Percentiles rank a stretch among this genome's conserved stretches.
Conservation (phyloP, 2,797 vertebrate species). For the Gymnoscopelus braueri region DNA sequence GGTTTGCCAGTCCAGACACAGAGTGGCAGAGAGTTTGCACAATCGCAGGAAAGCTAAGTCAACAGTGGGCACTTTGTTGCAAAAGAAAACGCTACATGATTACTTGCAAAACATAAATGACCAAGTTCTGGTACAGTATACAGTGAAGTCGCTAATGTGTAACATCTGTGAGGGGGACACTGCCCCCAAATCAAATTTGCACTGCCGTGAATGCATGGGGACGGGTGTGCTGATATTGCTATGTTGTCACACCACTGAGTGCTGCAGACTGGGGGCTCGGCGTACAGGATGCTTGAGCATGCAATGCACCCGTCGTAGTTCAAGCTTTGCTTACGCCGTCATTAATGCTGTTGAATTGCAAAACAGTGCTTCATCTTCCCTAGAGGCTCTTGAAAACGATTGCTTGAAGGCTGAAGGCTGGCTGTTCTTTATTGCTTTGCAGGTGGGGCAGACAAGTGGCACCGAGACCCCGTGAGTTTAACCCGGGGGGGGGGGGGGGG, state of each 20-base stretch:
- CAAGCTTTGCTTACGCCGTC: not conserved
- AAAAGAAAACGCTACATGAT: slow-evolving; percentile 1
- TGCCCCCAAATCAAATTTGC: not conserved
- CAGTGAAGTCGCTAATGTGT: too few relatives aligned
- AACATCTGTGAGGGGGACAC: too few relatives aligned
- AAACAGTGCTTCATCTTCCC: not conserved
- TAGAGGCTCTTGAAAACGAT: not conserved
- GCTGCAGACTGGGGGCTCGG: not conserved
- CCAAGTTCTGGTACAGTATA: too few relatives aligned
- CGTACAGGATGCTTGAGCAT: too few relatives aligned
- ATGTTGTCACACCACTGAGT: slow-evolving; percentile 11
- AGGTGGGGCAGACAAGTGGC: slow-evolving; percentile 22
- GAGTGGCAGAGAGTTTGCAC: slow-evolving; percentile 5
- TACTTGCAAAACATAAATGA: too few relatives aligned
- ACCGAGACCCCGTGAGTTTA: slow-evolving; percentile 2
- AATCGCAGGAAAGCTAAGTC: slow-evolving; percentile 15
- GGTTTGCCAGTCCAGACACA: not conserved
- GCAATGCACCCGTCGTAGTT: too few relatives aligned
- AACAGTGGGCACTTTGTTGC: not conserved
- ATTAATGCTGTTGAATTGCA: slow-evolving; percentile 5
- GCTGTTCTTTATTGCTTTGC: slow-evolving; percentile 66
- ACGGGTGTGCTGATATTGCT: slow-evolving; percentile 38
- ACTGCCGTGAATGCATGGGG: slow-evolving; percentile 2
- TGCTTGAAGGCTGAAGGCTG: slow-evolving; percentile 29
- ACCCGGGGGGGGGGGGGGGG: not conserved